Evolutionary conservation across 2,888 invertebrate genomes (phyloP), one percentile per base, ranked within the genome.

Genomic region (Nemoura dubitans): DNA sequence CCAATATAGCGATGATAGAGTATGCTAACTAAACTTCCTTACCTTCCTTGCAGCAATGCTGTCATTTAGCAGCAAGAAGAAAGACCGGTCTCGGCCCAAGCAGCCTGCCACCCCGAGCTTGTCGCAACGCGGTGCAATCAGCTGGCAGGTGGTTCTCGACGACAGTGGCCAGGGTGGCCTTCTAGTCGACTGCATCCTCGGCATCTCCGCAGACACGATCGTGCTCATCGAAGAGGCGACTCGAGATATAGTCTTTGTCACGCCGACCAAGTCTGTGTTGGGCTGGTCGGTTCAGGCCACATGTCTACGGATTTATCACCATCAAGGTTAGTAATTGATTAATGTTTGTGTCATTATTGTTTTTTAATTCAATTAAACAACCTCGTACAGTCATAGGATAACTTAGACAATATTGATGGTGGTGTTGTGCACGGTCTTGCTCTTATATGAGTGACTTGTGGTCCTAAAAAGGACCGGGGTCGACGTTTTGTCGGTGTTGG

Each of bases 161-260:
- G 95, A 94, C 90, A 95, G 95, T 91, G 95, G 95, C 91, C 95
- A 92, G 90, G 95, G 95, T 92, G 94, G 91, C 16, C 91, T 91
- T 88, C 92, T 94, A 83, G 93, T 97, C 27, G 96, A 97, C 89
- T 96, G 97, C 90, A 95, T 96, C 88, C 93, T 98, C 90, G 98
- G 97, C 0, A 95, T 98, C 87, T 98, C 98, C 2, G 94, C 96
- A 0, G 98, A 98, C 90, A 96, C 96, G 0, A 92, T 98, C 85
- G 97, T 98, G 29, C 92, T 98, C 21, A 94, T 98, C 82, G 98
- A 98, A 91, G 96, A 97, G 90, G 93, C 93, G 87, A 95, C 96
- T 0, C 93, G 96, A 82, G 96, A 97, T 90, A 95, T 97, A 78
- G 95, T 98, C 42, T 96, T 98, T 89, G 97, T 97, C 14, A 94